A percentile compares a stretch with the other conserved stretches of the same genome.
Evolutionary conservation across 2,797 vertebrate genomes (phyloP).

Genomic region (Natrix natrix): DNA sequence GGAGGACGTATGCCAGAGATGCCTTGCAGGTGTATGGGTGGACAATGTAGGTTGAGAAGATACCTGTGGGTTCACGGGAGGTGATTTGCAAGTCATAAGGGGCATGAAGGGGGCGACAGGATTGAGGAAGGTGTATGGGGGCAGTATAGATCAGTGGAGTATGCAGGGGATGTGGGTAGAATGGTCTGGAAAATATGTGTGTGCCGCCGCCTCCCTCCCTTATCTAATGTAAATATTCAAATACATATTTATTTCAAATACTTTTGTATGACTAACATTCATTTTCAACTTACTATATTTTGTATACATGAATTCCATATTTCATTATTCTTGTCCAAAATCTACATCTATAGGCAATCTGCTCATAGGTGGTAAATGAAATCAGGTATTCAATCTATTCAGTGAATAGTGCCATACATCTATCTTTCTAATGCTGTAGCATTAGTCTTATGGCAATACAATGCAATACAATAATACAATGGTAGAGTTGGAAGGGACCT

Average conservation of each 20-base stretch:
- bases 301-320: not conserved
- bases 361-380: not conserved
- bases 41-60: not conserved
- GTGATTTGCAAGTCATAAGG: not conserved
- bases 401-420: not conserved
- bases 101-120: not conserved
- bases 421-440: not conserved
- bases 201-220: not conserved
- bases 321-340: not conserved
- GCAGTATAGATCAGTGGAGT: too few species aligned
- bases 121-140: not conserved
- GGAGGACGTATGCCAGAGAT: not conserved
- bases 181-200: not conserved
- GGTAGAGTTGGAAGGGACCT: too few species aligned
- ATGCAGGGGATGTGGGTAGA: too few species aligned
- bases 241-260: not conserved
- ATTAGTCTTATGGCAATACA: too few species aligned
- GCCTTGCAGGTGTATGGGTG: not conserved
- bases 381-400: not conserved
- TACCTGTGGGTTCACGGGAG: not conserved
- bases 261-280: not conserved
- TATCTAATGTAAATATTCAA: not conserved
- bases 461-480: too few species aligned
- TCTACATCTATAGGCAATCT: not conserved
- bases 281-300: not conserved